These are phyloP conservation scores for Lineus longissimus DNA, from an alignment of 1,140 invertebrate genomes.

Conservation along the genomic window DNA sequence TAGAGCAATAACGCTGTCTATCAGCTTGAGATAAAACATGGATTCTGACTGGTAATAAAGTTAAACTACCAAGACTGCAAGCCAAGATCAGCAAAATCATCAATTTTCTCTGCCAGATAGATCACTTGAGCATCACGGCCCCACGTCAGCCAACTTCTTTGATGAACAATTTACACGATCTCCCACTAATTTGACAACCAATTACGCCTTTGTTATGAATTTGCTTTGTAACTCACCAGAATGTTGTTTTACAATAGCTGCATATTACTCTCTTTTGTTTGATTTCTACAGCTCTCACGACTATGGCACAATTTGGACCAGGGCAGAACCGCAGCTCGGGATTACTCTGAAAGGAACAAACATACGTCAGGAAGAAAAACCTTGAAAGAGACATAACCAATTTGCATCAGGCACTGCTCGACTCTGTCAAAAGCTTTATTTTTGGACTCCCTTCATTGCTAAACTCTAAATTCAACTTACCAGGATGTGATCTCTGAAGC, in stretches of 20 bases:
- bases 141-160: no score
- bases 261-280: conserved; percentile 79
- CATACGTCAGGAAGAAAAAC: neutral
- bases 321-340: conserved; percentile 76
- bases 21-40: no score
- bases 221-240: conserved; percentile 80
- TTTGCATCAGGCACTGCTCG: neutral
- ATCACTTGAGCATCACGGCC: no score
- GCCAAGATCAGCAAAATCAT: no score
- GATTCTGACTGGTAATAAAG: no score
- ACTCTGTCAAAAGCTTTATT: neutral
- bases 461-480: conserved; percentile 23
- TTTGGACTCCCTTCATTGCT: no score
- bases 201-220: no score
- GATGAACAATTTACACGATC: no score
- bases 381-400: neutral
- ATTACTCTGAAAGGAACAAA: conserved; percentile 48
- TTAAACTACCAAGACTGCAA: no score
- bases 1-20: no score
- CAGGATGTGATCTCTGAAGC: conserved; percentile 92
- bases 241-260: conserved; percentile 71
- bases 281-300: conserved; percentile 71
- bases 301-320: conserved; percentile 89
- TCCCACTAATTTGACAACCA: no score
- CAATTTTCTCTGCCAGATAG: no score